These are phyloP conservation scores for Thamnophis sirtalis DNA, from an alignment of 2,113 vertebrate genomes.

Conservation along the genomic window DNA sequence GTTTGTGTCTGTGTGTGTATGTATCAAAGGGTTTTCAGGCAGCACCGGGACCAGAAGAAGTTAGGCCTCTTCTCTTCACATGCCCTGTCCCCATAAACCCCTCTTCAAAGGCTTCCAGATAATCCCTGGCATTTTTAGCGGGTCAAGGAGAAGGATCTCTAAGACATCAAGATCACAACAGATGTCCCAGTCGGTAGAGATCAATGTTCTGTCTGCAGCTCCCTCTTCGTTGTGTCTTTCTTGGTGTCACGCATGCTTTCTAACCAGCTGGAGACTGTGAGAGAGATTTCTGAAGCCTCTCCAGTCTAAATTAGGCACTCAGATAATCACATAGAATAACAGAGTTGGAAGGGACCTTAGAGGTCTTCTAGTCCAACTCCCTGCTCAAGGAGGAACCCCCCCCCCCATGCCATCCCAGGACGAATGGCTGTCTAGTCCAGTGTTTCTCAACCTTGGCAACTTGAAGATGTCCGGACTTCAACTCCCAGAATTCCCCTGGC, in stretches of 20 bases:
- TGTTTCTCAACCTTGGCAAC: too few species aligned
- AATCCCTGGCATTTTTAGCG: conserved; percentile 13
- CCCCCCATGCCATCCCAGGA: too few species aligned
- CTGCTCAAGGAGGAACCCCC: too few species aligned
- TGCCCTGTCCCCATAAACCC: neutral
- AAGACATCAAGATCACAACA: neutral
- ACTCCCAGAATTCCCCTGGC: too few species aligned
- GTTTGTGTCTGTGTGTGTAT: neutral
- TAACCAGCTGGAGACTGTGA: neutral
- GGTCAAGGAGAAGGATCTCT: conserved; percentile 19
- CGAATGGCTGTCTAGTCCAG: too few species aligned
- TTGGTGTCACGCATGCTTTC: neutral
- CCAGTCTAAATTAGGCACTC: neutral
- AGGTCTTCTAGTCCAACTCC: too few species aligned
- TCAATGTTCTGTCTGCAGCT: neutral
- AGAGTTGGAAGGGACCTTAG: too few species aligned
- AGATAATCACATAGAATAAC: too few species aligned
- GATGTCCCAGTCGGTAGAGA: neutral
- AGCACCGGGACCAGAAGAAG: conserved; percentile 18
- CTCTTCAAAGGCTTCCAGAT: neutral
- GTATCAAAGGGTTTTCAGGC: conserved; percentile 24
- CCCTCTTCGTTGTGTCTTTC: neutral
- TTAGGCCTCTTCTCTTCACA: neutral
- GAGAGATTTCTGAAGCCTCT: neutral
- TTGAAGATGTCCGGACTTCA: too few species aligned